These are phyloP conservation scores for Scaptomyza flava DNA, from an alignment of 2,888 invertebrate genomes.

Conservation along the genomic window DNA sequence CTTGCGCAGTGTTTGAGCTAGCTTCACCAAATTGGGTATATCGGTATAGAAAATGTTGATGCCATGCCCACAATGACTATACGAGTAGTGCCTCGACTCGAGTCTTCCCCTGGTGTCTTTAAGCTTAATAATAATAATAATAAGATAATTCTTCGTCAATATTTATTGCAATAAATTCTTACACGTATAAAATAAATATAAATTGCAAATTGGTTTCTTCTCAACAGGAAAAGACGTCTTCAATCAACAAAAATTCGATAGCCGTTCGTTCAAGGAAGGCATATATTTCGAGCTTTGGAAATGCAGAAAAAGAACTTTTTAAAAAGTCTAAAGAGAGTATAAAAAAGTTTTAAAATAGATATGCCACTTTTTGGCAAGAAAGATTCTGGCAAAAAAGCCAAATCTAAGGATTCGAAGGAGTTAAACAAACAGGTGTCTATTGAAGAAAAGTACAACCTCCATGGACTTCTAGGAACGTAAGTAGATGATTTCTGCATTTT, in stretches of 20 bases:
- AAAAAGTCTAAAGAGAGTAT: background rate
- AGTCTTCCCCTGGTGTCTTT: too few species aligned
- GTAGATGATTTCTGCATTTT: constrained; percentile 81
- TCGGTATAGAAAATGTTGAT: too few species aligned
- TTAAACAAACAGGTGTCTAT: constrained; percentile 88
- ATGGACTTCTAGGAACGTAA: constrained; percentile 95
- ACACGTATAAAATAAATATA: too few species aligned
- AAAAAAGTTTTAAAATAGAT: constrained; percentile 14
- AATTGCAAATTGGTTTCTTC: background rate
- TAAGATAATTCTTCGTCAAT: too few species aligned
- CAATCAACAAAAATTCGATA: background rate
- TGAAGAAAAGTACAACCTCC: constrained; percentile 95
- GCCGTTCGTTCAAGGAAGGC: too few species aligned
- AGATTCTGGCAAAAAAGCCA: constrained; percentile 71
- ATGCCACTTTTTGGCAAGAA: constrained; percentile 74
- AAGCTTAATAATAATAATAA: too few species aligned
- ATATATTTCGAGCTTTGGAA: background rate
- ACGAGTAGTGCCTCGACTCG: too few species aligned
- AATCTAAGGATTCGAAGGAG: constrained; percentile 65
- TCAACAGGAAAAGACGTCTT: background rate
- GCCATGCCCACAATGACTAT: too few species aligned
- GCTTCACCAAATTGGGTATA: too few species aligned
- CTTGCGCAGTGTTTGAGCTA: too few species aligned
- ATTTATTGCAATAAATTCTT: too few species aligned
- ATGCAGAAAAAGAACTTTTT: background rate